A percentile compares a stretch with the other conserved stretches of the same genome.
Evolutionary conservation across 1,140 invertebrate genomes (phyloP).

Genomic region (Oryzaephilus surinamensis): DNA sequence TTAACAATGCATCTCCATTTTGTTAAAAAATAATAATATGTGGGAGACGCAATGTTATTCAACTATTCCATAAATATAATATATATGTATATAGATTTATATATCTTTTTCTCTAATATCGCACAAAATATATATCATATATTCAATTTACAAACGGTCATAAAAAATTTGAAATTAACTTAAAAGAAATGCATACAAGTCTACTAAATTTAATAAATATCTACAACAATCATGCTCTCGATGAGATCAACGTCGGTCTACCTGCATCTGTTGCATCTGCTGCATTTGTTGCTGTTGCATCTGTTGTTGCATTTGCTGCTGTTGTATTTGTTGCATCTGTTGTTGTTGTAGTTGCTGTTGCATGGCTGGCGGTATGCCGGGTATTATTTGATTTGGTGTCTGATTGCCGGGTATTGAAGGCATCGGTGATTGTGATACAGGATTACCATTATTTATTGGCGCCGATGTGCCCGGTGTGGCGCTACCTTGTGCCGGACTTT

Average conservation of each 20-base stretch:
- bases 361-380: constrained; percentile 22
- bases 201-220: constrained; percentile 16
- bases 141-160: too few species aligned
- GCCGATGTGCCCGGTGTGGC: constrained; percentile 18
- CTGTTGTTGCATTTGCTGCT: constrained; percentile 40
- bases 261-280: constrained; percentile 37
- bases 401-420: constrained; percentile 21
- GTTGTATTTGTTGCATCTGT: constrained; percentile 43
- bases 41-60: constrained; percentile 5
- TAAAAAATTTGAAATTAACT: too few species aligned
- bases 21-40: constrained; percentile 11
- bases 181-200: constrained; percentile 12
- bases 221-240: constrained; percentile 18
- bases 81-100: too few species aligned
- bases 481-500: constrained; percentile 40
- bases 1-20: constrained; percentile 9
- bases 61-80: too few species aligned
- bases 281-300: constrained; percentile 41
- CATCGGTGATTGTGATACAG: constrained; percentile 22
- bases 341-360: constrained; percentile 44
- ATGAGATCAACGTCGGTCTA: constrained; percentile 31
- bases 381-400: constrained; percentile 24
- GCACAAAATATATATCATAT: constrained; percentile 4
- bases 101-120: too few species aligned
- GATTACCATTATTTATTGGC: constrained; percentile 17